These are phyloP conservation scores for Cerceris ruficornis DNA, from an alignment of 2,888 invertebrate species.

Conservation along the genomic window DNA sequence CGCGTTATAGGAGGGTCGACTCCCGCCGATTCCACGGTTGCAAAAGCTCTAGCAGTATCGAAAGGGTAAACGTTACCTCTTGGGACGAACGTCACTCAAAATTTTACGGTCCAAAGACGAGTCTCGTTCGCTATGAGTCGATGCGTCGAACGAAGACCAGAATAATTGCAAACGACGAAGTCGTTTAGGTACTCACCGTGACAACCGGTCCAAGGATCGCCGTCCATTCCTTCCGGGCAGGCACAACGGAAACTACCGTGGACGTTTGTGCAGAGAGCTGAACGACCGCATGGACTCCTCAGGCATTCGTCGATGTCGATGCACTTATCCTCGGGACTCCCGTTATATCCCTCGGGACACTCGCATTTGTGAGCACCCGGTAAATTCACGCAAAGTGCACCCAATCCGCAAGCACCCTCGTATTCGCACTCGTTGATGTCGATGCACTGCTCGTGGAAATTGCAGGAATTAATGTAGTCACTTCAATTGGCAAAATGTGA, in stretches of 20 bases:
- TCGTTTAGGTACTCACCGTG: constrained; percentile 84
- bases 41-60: too few relatives aligned
- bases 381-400: constrained; percentile 91
- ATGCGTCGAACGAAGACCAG: background rate
- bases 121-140: background rate
- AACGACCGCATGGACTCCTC: constrained; percentile 89
- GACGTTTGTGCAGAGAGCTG: constrained; percentile 90
- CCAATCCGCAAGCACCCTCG: constrained; percentile 88
- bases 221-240: constrained; percentile 92
- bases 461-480: background rate
- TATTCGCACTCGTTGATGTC: constrained; percentile 93
- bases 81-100: too few relatives aligned
- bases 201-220: constrained; percentile 90
- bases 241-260: constrained; percentile 91
- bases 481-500: background rate
- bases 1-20: too few relatives aligned
- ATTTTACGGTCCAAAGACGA: background rate
- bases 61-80: too few relatives aligned
- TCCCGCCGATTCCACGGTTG: too few relatives aligned
- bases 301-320: constrained; percentile 90
- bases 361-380: constrained; percentile 92
- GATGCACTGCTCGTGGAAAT: constrained; percentile 84
- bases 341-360: constrained; percentile 91
- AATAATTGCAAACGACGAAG: background rate
- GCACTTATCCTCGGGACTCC: constrained; percentile 90